Evolutionary conservation across 2,113 vertebrate genomes (phyloP), one percentile per base, ranked within the genome.

Genomic region (Cochlearius cochlearius): DNA sequence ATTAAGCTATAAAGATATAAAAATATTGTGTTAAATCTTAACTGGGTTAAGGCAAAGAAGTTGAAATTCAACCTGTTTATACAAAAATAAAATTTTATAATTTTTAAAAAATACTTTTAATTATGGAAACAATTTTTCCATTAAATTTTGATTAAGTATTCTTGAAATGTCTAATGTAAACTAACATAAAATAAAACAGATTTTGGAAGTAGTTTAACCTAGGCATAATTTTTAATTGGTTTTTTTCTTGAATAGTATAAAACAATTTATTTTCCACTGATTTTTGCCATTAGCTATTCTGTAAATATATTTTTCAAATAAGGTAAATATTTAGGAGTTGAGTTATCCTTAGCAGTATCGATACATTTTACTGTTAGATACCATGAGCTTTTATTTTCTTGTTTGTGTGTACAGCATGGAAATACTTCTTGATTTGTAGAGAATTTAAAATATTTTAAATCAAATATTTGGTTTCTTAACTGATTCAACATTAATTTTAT

Each of bases 381-480:
- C 21, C 3, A 16, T 15, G 62, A 15, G n/a, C 32, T 69, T 92
- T 75, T 55, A 4, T 90, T 82, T 78, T 83, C 43, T 64, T 76
- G 21, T 84, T 88, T 85, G 14, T 59, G 11, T 81, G 10, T 41
- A 38, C 26, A 43, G 47, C 53, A 55, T 62, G n/a, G 68, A 90
- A 95, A 86, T 71, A 2, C 47, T 88, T 73, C 29, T 71, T 63
- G 68, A 93, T 63, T 77, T 52, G 6, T 79, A 10, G 69, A 56
- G 26, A 58, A 27, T 91, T 84, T 41, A 82, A 89, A 90, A 79
- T 85, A 29, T 45, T 94, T 92, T 69, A 88, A 47, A 45, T 91
- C 25, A 94, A 94, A 66, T 95, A 84, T 94, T 95, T 92, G 68
- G 23, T 62, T 90, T 56, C 39, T 67, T 74, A 91, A 71, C 39